These are phyloP conservation scores for Graptemys geographica DNA, from an alignment of 2,797 vertebrate genomes.

Conservation along the genomic window DNA sequence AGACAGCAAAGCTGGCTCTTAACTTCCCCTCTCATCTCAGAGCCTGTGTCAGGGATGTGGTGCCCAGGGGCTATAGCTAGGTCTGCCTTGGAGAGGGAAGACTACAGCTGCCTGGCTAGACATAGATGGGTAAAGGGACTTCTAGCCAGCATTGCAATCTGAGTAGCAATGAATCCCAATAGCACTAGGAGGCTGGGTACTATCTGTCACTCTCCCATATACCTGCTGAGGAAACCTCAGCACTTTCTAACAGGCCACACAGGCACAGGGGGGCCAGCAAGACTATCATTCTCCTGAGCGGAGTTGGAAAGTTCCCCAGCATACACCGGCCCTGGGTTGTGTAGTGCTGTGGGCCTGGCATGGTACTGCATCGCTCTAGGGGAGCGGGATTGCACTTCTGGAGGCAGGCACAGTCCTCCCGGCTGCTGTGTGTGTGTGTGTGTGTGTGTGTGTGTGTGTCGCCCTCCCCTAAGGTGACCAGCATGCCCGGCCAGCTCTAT, in stretches of 20 bases:
- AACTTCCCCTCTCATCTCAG: fast-evolving
- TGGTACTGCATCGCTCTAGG: neutral
- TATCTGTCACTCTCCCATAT: neutral
- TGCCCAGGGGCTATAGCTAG: neutral
- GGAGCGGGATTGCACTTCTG: fast-evolving
- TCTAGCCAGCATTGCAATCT: neutral
- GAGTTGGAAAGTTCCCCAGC: neutral
- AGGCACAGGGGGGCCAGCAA: neutral
- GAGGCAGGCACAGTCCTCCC: neutral
- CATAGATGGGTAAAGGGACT: neutral
- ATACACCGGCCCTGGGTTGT: neutral
- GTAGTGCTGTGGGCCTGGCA: neutral
- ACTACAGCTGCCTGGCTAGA: neutral
- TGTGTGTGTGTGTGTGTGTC: too few relatives aligned
- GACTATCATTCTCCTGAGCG: neutral
- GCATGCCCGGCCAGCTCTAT: neutral
- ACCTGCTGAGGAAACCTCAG: neutral
- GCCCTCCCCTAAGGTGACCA: neutral
- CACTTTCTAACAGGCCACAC: neutral
- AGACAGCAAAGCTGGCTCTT: constrained; percentile 63
- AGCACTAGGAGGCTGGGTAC: fast-evolving
- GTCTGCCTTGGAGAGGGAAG: neutral
- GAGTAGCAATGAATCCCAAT: neutral
- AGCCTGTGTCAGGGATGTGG: fast-evolving
- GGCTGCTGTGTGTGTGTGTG: neutral